phyloP scores from a whole-genome alignment of 2,113 vertebrate species.

The Malaclemys terrapin region DNA sequence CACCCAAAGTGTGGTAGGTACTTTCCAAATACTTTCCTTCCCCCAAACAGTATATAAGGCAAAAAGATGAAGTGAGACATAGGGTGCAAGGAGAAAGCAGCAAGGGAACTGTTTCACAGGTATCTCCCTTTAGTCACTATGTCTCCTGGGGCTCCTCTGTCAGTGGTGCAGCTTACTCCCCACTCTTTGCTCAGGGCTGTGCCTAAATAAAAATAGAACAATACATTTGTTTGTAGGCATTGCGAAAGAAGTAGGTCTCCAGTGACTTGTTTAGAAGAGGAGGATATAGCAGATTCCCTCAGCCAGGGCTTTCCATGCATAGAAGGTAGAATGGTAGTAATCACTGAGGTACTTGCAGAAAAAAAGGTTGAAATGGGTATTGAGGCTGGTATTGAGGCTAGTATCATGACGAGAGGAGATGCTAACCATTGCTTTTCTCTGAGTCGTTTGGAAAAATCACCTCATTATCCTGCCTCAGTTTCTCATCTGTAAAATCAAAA shows the following conservation, averaged over 20 bases:
- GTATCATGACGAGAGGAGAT: background rate
- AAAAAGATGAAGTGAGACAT: too few species aligned
- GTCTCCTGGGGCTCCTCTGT: background rate
- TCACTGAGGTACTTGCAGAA: background rate
- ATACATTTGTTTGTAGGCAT: background rate
- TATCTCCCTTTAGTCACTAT: too few species aligned
- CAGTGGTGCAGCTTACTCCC: background rate
- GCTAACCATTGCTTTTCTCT: background rate
- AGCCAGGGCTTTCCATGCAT: background rate
- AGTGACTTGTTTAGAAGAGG: background rate
- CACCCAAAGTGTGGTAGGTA: background rate
- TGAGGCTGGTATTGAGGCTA: background rate
- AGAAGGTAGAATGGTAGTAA: background rate
- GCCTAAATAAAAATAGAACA: background rate
- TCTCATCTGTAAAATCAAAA: too few species aligned
- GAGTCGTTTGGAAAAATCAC: too few species aligned
- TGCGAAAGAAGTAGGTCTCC: rapidly evolving
- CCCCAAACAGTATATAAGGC: too few species aligned
- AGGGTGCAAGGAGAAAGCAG: too few species aligned
- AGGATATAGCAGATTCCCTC: background rate
- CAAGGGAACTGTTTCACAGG: too few species aligned
- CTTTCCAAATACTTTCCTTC: too few species aligned
- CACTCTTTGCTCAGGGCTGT: background rate
- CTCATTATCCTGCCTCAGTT: too few species aligned
- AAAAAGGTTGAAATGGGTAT: background rate